Percentiles rank a stretch among this genome's conserved stretches.
Conservation (phyloP, 1,140 invertebrate species). For the Microplitis demolitor region DNA sequence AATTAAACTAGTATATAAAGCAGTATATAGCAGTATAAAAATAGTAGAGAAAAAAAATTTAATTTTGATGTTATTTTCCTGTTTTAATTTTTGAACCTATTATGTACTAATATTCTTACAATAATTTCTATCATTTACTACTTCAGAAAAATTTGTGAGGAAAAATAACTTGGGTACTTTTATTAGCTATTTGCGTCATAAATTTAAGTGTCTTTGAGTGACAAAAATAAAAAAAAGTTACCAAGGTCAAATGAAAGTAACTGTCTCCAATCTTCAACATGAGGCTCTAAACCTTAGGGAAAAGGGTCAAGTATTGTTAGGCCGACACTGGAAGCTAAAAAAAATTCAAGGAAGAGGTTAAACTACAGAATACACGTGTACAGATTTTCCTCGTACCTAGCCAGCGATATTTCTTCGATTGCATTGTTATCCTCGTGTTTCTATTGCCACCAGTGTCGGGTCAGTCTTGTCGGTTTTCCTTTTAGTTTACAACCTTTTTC, state of each 20-base stretch:
- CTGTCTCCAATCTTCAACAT: neutral
- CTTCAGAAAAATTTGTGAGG: neutral
- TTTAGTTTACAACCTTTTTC: neutral
- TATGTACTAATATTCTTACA: too few species aligned
- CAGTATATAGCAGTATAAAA: too few species aligned
- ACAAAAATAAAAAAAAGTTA: neutral
- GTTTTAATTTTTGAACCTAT: too few species aligned
- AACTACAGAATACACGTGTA: neutral
- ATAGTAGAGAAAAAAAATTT: too few species aligned
- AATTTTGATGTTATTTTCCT: too few species aligned
- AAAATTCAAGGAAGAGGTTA: constrained; percentile 12
- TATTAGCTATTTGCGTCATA: neutral
- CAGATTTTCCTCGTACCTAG: neutral
- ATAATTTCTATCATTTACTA: too few species aligned
- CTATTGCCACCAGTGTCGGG: constrained; percentile 18
- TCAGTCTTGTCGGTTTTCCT: constrained; percentile 27
- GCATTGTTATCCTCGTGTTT: constrained; percentile 35
- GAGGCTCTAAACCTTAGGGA: constrained; percentile 18
- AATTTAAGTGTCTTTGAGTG: neutral
- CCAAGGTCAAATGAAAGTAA: constrained; percentile 2
- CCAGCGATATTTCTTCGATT: constrained; percentile 35
- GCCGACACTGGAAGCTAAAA: neutral
- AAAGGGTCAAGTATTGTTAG: constrained; percentile 22
- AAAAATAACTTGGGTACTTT: neutral
- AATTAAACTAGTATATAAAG: too few species aligned